A percentile compares a stretch with the other conserved stretches of the same genome.
These are phyloP conservation scores for Plestiodon gilberti DNA, from an alignment of 2,113 vertebrate genomes.

Conservation along the genomic window DNA sequence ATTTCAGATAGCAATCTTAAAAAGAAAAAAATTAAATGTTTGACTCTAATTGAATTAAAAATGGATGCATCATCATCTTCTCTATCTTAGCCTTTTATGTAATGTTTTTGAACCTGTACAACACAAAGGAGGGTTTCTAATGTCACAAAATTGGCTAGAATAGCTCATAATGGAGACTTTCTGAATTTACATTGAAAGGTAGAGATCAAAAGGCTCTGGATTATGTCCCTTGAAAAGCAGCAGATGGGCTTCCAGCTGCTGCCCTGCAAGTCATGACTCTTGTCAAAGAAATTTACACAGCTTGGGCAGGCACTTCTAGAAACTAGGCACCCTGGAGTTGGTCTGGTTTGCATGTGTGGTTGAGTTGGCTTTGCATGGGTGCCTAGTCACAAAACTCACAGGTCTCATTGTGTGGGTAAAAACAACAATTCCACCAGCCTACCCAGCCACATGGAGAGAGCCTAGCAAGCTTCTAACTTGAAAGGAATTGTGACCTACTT, in stretches of 20 bases:
- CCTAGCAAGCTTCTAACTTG: not conserved
- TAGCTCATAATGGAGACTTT: not conserved
- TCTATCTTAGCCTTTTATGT: not conserved
- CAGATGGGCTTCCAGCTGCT: no score
- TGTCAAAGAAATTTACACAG: no score
- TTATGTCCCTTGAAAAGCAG: not conserved
- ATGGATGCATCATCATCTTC: not conserved
- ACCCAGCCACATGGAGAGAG: not conserved
- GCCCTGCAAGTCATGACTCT: no score
- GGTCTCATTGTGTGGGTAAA: not conserved
- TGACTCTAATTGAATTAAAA: slow-evolving; percentile 17
- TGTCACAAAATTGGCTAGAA: not conserved
- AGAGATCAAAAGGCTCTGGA: not conserved
- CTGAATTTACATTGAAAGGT: not conserved
- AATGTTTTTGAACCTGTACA: not conserved
- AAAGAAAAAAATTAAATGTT: slow-evolving; percentile 32
- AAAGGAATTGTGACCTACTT: not conserved
- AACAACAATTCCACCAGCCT: not conserved
- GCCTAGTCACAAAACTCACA: not conserved
- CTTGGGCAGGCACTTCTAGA: not conserved
- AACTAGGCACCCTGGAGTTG: not conserved
- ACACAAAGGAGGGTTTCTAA: not conserved
- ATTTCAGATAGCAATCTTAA: not conserved
- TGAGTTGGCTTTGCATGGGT: not conserved
- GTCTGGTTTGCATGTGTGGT: not conserved